A percentile compares a stretch with the other conserved stretches of the same genome.
phyloP scores from a whole-genome alignment of 2,797 vertebrate species.

The Philypnodon macrostomus region DNA sequence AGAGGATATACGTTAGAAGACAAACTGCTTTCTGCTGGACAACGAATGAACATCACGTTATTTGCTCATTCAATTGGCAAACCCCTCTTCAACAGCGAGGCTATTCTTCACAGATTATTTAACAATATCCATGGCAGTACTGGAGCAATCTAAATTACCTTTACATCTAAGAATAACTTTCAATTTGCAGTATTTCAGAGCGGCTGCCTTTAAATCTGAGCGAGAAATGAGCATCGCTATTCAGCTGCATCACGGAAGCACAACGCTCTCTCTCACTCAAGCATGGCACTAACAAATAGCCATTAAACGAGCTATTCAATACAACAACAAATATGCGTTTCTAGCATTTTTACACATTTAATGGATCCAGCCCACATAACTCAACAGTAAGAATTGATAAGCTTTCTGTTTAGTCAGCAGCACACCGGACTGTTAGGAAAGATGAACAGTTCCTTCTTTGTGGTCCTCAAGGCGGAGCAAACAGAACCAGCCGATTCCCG shows the following conservation, averaged over 20 bases:
- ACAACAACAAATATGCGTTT: conserved; percentile 10
- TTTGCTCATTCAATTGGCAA: no score
- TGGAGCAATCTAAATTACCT: conserved; percentile 1
- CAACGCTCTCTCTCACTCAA: conserved; percentile 21
- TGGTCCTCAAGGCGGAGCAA: conserved; percentile 24
- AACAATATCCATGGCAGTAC: no score
- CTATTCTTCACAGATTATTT: no score
- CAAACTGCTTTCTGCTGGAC: conserved; percentile 1
- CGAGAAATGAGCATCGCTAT: conserved; percentile 7
- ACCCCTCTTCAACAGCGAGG: no score
- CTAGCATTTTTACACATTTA: conserved; percentile 7
- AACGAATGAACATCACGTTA: conserved; percentile 1
- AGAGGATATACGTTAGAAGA: conserved; percentile 23
- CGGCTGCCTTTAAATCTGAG: conserved; percentile 9
- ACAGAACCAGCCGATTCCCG: conserved; percentile 18
- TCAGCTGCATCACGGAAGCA: conserved; percentile 18
- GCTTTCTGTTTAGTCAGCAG: conserved; percentile 13
- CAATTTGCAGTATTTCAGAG: conserved; percentile 4
- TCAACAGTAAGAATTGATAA: background rate
- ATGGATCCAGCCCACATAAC: conserved; percentile 7
- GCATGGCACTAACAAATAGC: conserved; percentile 40
- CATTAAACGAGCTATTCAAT: conserved; percentile 22
- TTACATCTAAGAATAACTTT: conserved; percentile 1
- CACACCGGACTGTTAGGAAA: conserved; percentile 14
- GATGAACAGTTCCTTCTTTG: conserved; percentile 27